Evolutionary conservation across 2,797 vertebrate species (phyloP).

Genomic region (Xerus rutilus): DNA sequence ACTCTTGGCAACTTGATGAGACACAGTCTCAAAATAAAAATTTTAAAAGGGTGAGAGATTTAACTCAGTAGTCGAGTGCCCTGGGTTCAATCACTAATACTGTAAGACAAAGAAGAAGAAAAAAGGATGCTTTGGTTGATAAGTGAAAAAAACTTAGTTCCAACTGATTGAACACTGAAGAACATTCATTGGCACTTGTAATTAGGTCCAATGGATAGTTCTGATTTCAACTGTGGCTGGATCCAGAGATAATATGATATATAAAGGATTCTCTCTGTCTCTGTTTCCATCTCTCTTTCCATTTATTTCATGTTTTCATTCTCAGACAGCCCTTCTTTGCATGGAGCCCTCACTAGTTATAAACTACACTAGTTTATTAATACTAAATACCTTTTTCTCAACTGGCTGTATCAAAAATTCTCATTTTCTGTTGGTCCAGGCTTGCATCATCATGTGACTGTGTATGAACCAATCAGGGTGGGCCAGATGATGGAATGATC

Average conservation of each 20-base stretch:
- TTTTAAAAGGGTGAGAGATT: too few relatives aligned
- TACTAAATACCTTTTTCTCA: not conserved
- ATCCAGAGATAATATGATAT: not conserved
- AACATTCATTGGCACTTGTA: not conserved
- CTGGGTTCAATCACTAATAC: too few relatives aligned
- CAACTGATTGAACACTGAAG: not conserved
- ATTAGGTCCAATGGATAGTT: not conserved
- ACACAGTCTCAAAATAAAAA: too few relatives aligned
- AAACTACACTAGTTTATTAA: conserved; percentile 1
- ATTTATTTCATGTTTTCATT: not conserved
- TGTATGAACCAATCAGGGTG: not conserved
- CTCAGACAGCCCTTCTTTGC: not conserved
- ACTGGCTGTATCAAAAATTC: not conserved
- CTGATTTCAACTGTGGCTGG: not conserved
- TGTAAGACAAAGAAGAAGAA: too few relatives aligned
- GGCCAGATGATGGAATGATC: not conserved
- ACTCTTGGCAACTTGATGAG: too few relatives aligned
- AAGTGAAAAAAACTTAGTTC: not conserved
- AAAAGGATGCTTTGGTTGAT: not conserved
- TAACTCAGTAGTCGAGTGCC: too few relatives aligned
- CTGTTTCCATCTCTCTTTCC: not conserved
- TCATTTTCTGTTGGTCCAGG: not conserved
- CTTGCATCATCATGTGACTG: not conserved
- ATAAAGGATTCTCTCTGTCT: not conserved
- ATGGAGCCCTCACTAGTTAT: not conserved